Percentiles rank a stretch among this genome's conserved stretches.
These are phyloP conservation scores for Lagria hirta DNA, from an alignment of 2,888 invertebrate species.

Conservation along the genomic window DNA sequence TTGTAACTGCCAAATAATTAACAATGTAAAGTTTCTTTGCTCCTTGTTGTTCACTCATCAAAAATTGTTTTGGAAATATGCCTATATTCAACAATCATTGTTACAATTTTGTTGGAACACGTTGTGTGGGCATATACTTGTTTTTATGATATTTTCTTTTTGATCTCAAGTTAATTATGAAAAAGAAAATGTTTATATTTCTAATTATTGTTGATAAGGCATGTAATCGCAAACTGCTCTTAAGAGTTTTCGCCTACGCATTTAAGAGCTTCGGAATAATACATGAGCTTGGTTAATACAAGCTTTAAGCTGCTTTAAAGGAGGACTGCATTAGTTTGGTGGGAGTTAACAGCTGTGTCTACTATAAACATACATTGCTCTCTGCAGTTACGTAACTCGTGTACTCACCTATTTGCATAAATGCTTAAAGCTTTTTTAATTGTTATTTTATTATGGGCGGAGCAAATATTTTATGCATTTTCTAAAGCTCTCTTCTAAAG, in stretches of 20 bases:
- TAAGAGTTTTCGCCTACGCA: slow-evolving; percentile 47
- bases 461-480: too few relatives aligned
- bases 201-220: slow-evolving; percentile 46
- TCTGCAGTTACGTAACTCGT: slow-evolving; percentile 29
- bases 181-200: too few relatives aligned
- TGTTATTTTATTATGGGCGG: slow-evolving; percentile 27
- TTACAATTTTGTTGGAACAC: too few relatives aligned
- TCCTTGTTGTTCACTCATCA: too few relatives aligned
- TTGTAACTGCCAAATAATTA: too few relatives aligned
- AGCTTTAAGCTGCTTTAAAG: slow-evolving; percentile 50
- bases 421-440: slow-evolving; percentile 31
- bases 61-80: too few relatives aligned
- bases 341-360: slow-evolving; percentile 44
- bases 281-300: slow-evolving; percentile 52
- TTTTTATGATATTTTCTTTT: too few relatives aligned
- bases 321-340: slow-evolving; percentile 42
- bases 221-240: slow-evolving; percentile 49
- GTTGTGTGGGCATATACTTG: too few relatives aligned
- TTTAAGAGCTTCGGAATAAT: slow-evolving; percentile 52
- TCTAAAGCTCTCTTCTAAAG: slow-evolving; percentile 4
- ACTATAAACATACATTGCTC: slow-evolving; percentile 33
- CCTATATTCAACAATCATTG: too few relatives aligned
- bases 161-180: too few relatives aligned
- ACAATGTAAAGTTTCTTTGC: too few relatives aligned
- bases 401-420: slow-evolving; percentile 34